Percentiles rank a stretch among this genome's conserved stretches.
phyloP scores from a whole-genome alignment of 2,888 invertebrate species.

The Mongoloraphidia duomilia region DNA sequence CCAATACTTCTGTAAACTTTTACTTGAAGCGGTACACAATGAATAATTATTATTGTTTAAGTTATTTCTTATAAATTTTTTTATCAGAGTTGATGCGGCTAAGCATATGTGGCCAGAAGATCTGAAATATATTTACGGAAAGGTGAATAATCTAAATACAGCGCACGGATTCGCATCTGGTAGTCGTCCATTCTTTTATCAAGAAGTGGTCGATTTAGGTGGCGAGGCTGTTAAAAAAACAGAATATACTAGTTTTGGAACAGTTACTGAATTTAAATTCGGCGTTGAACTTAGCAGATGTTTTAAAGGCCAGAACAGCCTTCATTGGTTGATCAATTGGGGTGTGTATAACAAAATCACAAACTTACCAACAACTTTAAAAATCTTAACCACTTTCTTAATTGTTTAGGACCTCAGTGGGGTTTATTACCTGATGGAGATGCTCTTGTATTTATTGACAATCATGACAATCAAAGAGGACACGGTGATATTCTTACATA shows the following conservation, averaged over 20 bases:
- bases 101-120: slow-evolving; percentile 42
- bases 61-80: neutral
- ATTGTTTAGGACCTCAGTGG: slow-evolving; percentile 41
- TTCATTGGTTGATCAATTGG: slow-evolving; percentile 49
- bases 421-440: slow-evolving; percentile 38
- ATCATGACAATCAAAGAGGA: slow-evolving; percentile 82
- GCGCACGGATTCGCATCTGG: slow-evolving; percentile 45
- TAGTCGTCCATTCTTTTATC: slow-evolving; percentile 52
- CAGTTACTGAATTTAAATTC: slow-evolving; percentile 67
- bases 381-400: too few relatives aligned
- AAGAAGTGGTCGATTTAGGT: slow-evolving; percentile 59
- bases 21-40: too few relatives aligned
- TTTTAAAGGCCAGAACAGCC: slow-evolving; percentile 42
- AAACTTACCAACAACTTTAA: too few relatives aligned
- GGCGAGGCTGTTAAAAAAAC: slow-evolving; percentile 30
- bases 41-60: too few relatives aligned
- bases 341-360: neutral
- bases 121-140: slow-evolving; percentile 33
- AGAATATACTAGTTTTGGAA: slow-evolving; percentile 31
- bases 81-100: slow-evolving; percentile 31
- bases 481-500: slow-evolving; percentile 51
- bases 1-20: too few relatives aligned
- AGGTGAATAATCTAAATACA: slow-evolving; percentile 42
- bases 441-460: slow-evolving; percentile 70
- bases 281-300: slow-evolving; percentile 38